These are phyloP conservation scores for Agrotis ipsilon DNA, from an alignment of 2,888 invertebrate species.

Conservation along the genomic window DNA sequence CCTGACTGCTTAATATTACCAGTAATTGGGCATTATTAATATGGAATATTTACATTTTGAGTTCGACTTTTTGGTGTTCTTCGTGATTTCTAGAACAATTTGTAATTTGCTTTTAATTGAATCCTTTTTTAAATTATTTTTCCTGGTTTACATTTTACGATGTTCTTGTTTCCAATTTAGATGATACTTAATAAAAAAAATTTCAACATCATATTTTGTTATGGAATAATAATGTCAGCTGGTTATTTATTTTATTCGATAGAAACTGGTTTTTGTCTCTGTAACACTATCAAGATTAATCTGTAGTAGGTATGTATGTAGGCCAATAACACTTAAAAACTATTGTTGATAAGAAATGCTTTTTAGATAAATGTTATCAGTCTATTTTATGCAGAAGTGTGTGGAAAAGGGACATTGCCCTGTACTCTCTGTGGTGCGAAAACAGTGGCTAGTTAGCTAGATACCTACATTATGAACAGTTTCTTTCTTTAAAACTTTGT, in stretches of 20 bases:
- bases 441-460: background rate
- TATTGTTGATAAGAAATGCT: background rate
- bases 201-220: background rate
- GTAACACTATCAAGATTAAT: background rate
- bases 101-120: background rate
- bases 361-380: constrained; percentile 3
- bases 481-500: too few species aligned
- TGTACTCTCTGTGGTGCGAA: background rate
- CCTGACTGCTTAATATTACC: background rate
- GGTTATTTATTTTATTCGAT: too few species aligned
- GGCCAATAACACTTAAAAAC: background rate
- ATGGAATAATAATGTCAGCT: background rate
- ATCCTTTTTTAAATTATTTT: background rate
- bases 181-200: background rate
- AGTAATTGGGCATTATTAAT: background rate
- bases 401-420: background rate
- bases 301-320: background rate
- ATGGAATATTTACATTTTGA: background rate
- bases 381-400: background rate
- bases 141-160: background rate
- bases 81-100: background rate
- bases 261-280: background rate
- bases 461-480: too few species aligned
- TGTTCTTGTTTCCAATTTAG: background rate
- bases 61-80: too few species aligned